Evolutionary conservation across 2,113 vertebrate genomes (phyloP), one percentile per base, ranked within the genome.

Genomic region (Halichoeres trimaculatus): DNA sequence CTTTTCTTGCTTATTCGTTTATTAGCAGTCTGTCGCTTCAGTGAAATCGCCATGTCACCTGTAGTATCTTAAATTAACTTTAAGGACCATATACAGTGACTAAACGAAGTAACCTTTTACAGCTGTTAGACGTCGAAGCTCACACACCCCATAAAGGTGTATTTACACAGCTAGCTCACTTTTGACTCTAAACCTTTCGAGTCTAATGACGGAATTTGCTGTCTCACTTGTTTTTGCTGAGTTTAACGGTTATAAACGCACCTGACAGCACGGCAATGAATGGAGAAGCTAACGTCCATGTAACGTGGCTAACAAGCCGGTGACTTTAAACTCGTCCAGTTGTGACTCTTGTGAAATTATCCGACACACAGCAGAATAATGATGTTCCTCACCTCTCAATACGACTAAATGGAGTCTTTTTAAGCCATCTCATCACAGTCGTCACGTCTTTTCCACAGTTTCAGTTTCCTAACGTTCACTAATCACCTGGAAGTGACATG

Each of bases 401-500:
- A 10, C 35, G 26, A 41, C 41, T 4, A 24, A 30, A n/a, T 9
- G 11, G 0, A 6, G 10, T 16, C 22, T 2, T 30, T 17, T 61
- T 34, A 55, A 26, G 81, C 62, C 90, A 91, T 85, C 4, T 14
- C 77, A 34, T 3, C 24, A 1, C 1, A 64, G 6, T 36, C 23
- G 19, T 34, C 43, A 8, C 53, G 6, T 48, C n/a, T 30, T 74
- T 13, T 19, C 9, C 0, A 20, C 36, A 22, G 55, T 73, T 85
- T 80, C 57, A 35, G 13, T 50, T 76, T 76, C 62, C 53, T 11
- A 53, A 58, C 36, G 24, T 10, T 48, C 41, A 13, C 41, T 65
- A 9, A 23, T 57, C 76, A 8, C 20, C 38, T 69, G 83, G 81
- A 79, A 83, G 43, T 79, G 74, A 64, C 74, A 19, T 24, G 0